These are phyloP conservation scores for Drosophila elegans DNA, from an alignment of 1,140 invertebrate genomes.

Conservation along the genomic window DNA sequence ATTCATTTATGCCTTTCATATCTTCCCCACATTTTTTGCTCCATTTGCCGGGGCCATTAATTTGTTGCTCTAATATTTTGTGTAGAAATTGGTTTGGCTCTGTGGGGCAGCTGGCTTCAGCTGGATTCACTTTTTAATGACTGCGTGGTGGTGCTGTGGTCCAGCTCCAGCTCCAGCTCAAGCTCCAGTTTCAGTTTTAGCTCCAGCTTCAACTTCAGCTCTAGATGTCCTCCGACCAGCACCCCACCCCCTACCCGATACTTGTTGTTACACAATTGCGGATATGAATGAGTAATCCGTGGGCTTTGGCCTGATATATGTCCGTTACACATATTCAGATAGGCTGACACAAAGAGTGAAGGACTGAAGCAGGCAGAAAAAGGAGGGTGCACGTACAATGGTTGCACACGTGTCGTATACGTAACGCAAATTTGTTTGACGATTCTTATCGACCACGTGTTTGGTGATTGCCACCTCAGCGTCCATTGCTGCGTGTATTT, in stretches of 20 bases:
- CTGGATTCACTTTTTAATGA: constrained; percentile 82
- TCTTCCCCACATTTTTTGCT: constrained; percentile 20
- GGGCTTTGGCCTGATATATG: constrained; percentile 81
- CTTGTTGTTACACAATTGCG: constrained; percentile 75
- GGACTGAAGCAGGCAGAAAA: background rate
- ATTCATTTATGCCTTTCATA: background rate
- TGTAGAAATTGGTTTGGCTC: constrained; percentile 69
- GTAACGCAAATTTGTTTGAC: constrained; percentile 76
- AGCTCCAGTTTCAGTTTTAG: constrained; percentile 10
- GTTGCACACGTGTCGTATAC: constrained; percentile 80
- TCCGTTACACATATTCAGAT: constrained; percentile 62
- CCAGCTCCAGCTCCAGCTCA: constrained; percentile 48
- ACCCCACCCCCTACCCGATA: background rate
- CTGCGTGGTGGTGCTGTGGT: constrained; percentile 51
- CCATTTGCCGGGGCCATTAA: constrained; percentile 67
- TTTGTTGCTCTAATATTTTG: constrained; percentile 82
- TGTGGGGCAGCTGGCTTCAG: constrained; percentile 52
- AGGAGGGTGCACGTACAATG: constrained; percentile 41
- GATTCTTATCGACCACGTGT: constrained; percentile 80
- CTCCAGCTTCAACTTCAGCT: background rate
- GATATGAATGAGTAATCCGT: constrained; percentile 83
- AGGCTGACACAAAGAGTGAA: constrained; percentile 38
- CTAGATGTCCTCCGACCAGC: constrained; percentile 25
- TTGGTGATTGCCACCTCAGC: constrained; percentile 16
- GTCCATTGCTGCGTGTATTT: constrained; percentile 12